Conservation (phyloP, 2,797 vertebrate genomes). For the Pseudochromis fuscus region DNA sequence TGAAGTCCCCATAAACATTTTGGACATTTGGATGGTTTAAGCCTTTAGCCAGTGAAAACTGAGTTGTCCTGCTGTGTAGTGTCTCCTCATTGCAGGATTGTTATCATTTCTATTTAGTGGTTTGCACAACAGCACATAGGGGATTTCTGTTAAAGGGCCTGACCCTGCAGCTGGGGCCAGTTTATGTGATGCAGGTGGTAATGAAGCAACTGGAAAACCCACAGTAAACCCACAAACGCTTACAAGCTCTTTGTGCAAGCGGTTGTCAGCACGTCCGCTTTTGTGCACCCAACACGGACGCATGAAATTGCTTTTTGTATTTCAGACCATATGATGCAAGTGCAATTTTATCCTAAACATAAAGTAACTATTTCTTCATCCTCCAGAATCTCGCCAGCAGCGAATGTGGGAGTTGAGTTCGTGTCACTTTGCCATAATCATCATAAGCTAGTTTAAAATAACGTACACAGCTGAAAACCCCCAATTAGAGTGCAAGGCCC, state of each 20-base stretch:
- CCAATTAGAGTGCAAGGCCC: conserved; percentile 74
- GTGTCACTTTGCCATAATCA: conserved; percentile 71
- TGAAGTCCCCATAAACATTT: conserved; percentile 23
- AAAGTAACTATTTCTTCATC: conserved; percentile 57
- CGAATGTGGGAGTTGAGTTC: conserved; percentile 66
- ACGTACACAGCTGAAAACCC: conserved; percentile 64
- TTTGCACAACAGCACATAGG: conserved; percentile 22
- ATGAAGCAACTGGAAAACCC: conserved; percentile 55
- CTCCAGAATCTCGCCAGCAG: conserved; percentile 49
- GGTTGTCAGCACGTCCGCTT: conserved; percentile 7
- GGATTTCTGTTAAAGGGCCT: conserved; percentile 49
- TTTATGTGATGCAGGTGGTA: conserved; percentile 51
- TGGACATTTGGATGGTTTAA: neutral
- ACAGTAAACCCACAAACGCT: conserved; percentile 40
- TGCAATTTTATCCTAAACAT: conserved; percentile 32
- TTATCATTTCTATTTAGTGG: conserved; percentile 32
- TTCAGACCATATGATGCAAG: conserved; percentile 42
- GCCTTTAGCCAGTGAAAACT: neutral
- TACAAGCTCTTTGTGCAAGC: conserved; percentile 10
- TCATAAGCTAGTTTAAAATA: conserved; percentile 75
- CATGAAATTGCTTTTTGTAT: conserved; percentile 32
- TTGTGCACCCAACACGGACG: neutral
- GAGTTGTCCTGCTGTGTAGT: neutral
- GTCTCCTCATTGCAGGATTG: conserved; percentile 4
- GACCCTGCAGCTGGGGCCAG: conserved; percentile 48